Base-by-base conservation (phyloP, 2,797 vertebrate genomes). In the Atherinosoma microstoma region DNA sequence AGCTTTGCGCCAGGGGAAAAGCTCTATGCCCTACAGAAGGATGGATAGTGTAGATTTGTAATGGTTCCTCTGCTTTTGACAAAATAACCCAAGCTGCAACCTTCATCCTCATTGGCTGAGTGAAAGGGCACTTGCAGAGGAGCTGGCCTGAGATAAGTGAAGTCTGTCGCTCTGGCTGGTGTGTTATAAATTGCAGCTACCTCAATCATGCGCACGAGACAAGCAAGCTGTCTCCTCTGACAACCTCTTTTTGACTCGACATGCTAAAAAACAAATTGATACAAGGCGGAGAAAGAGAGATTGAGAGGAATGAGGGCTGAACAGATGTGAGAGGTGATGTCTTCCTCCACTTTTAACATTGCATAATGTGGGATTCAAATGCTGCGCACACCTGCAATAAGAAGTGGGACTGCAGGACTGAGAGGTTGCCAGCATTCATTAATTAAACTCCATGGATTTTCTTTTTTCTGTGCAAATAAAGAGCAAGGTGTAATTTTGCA, bases 21-120 rank as follows among this genome's bases (percentile, higher is more conserved):
- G 64, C 76, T 73, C 70, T 58, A 24, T 78, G 78, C 82, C 82
- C 69, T 79, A 22, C 86, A 73, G 56, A 49, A 88, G 84, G 91
- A 92, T 90, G 90, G 87, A 92, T 91, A 51, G 90, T 38, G 78
- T 38, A 36, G 74, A 80, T 90, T 79, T 84, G 86, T 90, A 93
- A 93, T 90, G 87, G 87, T 67, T 85, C 76, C 79, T 77, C 84
- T 75, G 78, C 86, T 90, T 91, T 90, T 92, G 92, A 94, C 88
- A 92, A 90, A 91, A 86, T 92, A 89, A 91, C 87, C 87, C 81
- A 79, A 85, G 82, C 84, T 49, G 88, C 81, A 90, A 89, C 91
- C 90, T 93, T 90, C 87, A 87, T 87, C 79, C 91, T 90, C 78
- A 87, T 86, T 88, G 91, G 86, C 81, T 84, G 84, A 85, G 84